Conservation (phyloP, 1,140 invertebrate species). For the Scaptomyza graminum region DNA sequence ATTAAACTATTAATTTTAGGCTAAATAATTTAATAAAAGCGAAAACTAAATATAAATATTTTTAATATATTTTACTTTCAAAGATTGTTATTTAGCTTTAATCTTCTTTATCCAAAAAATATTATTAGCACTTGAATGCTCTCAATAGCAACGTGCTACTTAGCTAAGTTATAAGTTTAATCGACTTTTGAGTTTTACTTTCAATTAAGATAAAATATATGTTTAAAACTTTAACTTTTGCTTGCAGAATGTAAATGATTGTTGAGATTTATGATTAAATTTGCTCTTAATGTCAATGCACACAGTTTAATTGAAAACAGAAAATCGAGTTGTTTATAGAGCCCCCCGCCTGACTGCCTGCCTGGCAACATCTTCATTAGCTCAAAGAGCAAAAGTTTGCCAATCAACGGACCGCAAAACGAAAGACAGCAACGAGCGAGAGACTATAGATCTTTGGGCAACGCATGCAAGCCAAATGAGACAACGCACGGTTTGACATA, state of each 20-base stretch:
- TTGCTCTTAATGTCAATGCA: neutral
- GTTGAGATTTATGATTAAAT: neutral
- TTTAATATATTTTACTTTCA: no score
- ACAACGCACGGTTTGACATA: conserved; percentile 70
- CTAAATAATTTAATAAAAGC: no score
- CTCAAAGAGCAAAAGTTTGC: conserved; percentile 34
- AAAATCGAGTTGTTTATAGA: conserved; percentile 16
- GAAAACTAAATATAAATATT: no score
- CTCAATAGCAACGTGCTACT: no score
- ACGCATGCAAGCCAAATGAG: conserved; percentile 74
- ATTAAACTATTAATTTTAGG: no score
- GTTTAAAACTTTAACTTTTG: neutral
- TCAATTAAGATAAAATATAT: no score
- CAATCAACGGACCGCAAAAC: conserved; percentile 36
- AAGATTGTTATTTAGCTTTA: no score
- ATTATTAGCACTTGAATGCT: no score
- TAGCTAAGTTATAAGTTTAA: no score
- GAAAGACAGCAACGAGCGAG: neutral
- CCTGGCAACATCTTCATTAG: conserved; percentile 32
- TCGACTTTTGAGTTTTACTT: no score
- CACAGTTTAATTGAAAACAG: neutral
- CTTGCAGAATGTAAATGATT: neutral
- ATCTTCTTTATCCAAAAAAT: no score
- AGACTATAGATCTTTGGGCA: conserved; percentile 56
- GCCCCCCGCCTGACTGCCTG: conserved; percentile 6